phyloP scores from a whole-genome alignment of 2,797 vertebrate genomes.

The Carduelis carduelis region DNA sequence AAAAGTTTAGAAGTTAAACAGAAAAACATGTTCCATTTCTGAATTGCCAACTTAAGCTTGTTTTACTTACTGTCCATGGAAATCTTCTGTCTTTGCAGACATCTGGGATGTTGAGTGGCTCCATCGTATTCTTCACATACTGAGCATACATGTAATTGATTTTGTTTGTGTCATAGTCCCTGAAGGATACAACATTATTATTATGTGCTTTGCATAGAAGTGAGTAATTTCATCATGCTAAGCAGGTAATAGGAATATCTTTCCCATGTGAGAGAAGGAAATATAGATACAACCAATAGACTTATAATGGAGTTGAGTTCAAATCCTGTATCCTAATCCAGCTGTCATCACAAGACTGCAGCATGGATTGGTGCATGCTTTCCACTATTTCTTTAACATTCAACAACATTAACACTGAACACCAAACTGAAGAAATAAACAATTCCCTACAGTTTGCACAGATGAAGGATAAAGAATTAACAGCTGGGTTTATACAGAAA shows the following conservation, averaged over 20 bases:
- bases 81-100: constrained; percentile 88
- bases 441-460: background rate
- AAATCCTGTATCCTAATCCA: background rate
- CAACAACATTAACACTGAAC: background rate
- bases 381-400: background rate
- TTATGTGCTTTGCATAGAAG: background rate
- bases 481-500: background rate
- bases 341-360: background rate
- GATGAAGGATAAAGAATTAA: background rate
- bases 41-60: background rate
- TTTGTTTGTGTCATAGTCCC: constrained; percentile 83
- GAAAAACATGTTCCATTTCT: background rate
- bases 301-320: background rate
- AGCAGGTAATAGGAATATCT: background rate
- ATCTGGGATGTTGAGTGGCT: constrained; percentile 90
- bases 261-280: background rate
- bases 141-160: constrained; percentile 98
- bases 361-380: background rate
- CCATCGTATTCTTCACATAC: constrained; percentile 92
- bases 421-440: background rate
- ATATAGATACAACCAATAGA: background rate
- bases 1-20: background rate
- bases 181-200: constrained; percentile 55
- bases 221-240: background rate
- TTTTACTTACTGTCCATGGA: constrained; percentile 87